Base-by-base conservation (phyloP, 2,797 vertebrate species). In the Manis crassicaudata region DNA sequence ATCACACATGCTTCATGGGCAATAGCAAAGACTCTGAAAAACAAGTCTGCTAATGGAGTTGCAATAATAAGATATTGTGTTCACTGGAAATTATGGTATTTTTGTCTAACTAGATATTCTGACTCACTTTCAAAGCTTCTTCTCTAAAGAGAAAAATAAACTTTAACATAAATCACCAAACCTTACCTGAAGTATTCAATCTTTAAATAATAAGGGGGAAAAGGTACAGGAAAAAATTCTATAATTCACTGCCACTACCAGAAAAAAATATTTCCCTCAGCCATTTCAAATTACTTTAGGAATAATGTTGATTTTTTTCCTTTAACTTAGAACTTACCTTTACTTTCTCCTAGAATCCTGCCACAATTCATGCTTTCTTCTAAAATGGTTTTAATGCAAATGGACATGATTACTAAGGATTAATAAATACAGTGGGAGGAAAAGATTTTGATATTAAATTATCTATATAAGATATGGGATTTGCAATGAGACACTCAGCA, bases 341-440 rank as follows among this genome's bases (percentile, higher is more conserved):
- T 84, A 92, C 88, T 92, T 83, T 88, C 17, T 54, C 35, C 32
- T 84, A 54, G 65, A 76, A 88, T 67, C 65, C 76, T 63, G 77
- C 29, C 56, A 93, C 5, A 96, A 94, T 73, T 92, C 80, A 84
- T 40, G 29, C 12, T 89, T 96, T 95, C 81, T 94, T 94, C 87
- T 95, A 67, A 85, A 83, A 94, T 63, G 18, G 43, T 95, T 92
- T 85, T 94, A 96, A 92, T 75, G 12, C 17, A 92, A 96, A 81
- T 37, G 27, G 70, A 95, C 73, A 90, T 90, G 54, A 88, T 58
- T 68, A 67, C 4, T 75, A 96, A 76, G 50, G 56, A 88, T 58
- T 63, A 83, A 23, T 68, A 87, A 91, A 80, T 85, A 29, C 20
- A 81, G 25, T 46, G 8, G 29, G 40, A 92, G 17, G 52, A 29